Evolutionary conservation across 2,113 vertebrate genomes (phyloP).

Genomic region (Sander vitreus): DNA sequence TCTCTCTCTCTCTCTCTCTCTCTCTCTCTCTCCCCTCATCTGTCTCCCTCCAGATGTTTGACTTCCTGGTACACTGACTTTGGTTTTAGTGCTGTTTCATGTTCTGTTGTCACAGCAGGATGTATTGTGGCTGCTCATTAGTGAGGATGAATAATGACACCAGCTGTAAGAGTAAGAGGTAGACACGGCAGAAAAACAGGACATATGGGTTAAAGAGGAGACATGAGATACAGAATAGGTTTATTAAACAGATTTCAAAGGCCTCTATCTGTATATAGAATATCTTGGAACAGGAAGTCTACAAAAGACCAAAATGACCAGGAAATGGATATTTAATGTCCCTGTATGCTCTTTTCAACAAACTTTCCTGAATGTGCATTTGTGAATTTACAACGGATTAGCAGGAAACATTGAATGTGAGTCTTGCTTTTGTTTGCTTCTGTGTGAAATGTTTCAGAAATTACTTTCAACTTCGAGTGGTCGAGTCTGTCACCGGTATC

Average conservation of each 20-base stretch:
- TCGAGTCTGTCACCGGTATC: not conserved
- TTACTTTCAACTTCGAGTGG: not conserved
- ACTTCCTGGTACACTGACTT: conserved; percentile 69
- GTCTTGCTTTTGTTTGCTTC: not conserved
- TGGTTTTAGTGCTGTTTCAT: conserved; percentile 68
- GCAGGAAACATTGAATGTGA: not conserved
- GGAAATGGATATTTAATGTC: not conserved
- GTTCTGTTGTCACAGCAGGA: conserved; percentile 67
- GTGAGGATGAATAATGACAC: conserved; percentile 64
- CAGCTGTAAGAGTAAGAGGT: conserved; percentile 37
- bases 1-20: conserved; percentile 12
- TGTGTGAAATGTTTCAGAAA: not conserved
- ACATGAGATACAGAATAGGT: conserved; percentile 21
- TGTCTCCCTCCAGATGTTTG: conserved; percentile 77
- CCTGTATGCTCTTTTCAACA: not conserved
- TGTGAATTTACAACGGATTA: not conserved
- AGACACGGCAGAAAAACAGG: conserved; percentile 1
- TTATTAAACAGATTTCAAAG: conserved; percentile 24
- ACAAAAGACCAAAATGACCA: not conserved
- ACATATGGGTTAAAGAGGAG: conserved; percentile 11
- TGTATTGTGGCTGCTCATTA: conserved; percentile 60
- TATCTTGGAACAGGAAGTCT: conserved; percentile 15
- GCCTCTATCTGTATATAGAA: not conserved
- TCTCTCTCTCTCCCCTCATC: conserved; percentile 40
- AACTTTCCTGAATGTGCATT: not conserved